These are phyloP conservation scores for Neomorphus geoffroyi DNA, from an alignment of 2,797 vertebrate species.

Conservation along the genomic window DNA sequence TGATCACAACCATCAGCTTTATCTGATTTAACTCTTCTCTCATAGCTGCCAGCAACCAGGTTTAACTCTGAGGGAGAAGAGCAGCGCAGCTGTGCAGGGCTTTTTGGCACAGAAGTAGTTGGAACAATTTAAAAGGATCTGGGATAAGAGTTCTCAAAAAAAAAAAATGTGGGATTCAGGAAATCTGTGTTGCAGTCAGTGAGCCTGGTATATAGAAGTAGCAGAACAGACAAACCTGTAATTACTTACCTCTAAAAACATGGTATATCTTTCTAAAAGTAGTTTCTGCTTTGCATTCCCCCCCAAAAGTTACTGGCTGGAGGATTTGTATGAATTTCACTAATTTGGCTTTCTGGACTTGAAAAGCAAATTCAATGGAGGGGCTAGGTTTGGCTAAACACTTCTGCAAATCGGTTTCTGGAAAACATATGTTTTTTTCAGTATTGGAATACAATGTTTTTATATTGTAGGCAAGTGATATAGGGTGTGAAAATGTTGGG, in stretches of 20 bases:
- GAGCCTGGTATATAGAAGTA: background rate
- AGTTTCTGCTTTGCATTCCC: background rate
- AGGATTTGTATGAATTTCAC: background rate
- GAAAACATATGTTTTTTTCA: background rate
- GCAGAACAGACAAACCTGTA: background rate
- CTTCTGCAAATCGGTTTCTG: background rate
- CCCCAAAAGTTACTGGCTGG: background rate
- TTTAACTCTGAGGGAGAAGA: background rate
- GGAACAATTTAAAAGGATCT: background rate
- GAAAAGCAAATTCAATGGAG: background rate
- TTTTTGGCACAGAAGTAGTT: background rate
- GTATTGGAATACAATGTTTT: constrained; percentile 1
- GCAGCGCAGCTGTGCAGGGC: background rate
- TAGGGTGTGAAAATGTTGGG: background rate
- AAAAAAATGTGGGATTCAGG: background rate
- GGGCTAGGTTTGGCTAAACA: background rate
- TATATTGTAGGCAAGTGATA: constrained; percentile 23
- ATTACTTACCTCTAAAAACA: background rate
- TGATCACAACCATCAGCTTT: background rate
- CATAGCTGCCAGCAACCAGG: background rate
- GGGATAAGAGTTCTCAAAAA: background rate
- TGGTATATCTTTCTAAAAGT: background rate
- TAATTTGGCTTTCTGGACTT: background rate
- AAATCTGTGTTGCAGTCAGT: background rate
- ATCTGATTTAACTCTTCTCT: background rate